Base-by-base conservation (phyloP, 2,797 vertebrate species). In the Pelodytes ibericus region DNA sequence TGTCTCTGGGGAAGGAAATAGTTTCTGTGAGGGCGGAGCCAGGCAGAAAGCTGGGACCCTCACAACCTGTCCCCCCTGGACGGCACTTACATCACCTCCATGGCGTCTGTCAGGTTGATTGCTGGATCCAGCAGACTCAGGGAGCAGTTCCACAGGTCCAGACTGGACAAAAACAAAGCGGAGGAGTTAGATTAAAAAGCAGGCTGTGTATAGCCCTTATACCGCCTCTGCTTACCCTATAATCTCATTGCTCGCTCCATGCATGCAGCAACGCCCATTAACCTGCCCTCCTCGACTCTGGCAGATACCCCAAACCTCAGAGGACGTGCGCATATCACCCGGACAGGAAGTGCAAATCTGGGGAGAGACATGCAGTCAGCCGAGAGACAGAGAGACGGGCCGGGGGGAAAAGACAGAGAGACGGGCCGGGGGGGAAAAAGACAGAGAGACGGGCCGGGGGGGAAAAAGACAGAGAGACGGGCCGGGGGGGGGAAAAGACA, bases 121-220 rank as follows among this genome's bases (percentile, higher is more conserved):
- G 16, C 25, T 7, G 49, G 13, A 36, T 74, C 72, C 10, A 74
- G 72, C 20, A n/a, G 53, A 7, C 24, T 25, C 20, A 74, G 22
- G 20, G 72, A 74, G 63, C 72, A 74, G 22, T 74, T 74, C 41
- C 64, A 56, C 20, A 74, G 36, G 22, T 74, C 72, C 16, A 74
- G n/a, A 36, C 72, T 74, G 39, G 3, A 57, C 31, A 27, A 49
- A 8, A 59, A 26, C 1, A 33, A 3, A n/a, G 9, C n/a, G 25
- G n/a, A 8, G 30, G 1, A 11, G 20, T 1, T 58, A 24, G 4
- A 58, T 22, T 9, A 4, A 58, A 4, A 36, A 11, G 5, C 33
- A 47, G 13, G 11, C 11, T 3, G 44, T n/a, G 1, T 16, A 47
- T 4, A 15, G 18, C 18, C 18, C 11, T 4, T 18, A 16, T 29